A percentile compares a stretch with the other conserved stretches of the same genome.
Evolutionary conservation across 2,797 vertebrate genomes (phyloP).

Genomic region (Girardinus metallicus): DNA sequence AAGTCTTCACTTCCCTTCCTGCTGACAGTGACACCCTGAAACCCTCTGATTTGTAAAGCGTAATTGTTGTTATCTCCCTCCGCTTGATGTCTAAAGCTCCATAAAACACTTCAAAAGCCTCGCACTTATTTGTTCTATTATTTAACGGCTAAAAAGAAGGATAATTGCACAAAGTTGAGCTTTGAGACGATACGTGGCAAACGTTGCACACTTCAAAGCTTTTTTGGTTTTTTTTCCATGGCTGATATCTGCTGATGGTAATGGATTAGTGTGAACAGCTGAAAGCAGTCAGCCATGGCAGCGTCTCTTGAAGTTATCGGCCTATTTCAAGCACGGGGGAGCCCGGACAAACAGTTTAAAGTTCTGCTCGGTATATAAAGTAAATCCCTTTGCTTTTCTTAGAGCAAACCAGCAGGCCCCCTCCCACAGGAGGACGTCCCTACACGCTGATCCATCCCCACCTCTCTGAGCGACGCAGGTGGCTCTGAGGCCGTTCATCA

Average conservation of each 20-base stretch:
- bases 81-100: conserved; percentile 11
- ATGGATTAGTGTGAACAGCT: background rate
- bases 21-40: background rate
- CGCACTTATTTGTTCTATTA: conserved; percentile 1
- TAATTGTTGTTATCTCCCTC: conserved; percentile 5
- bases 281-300: conserved; percentile 1
- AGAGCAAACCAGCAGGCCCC: conserved; percentile 27
- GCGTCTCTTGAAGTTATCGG: conserved; percentile 4
- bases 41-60: background rate
- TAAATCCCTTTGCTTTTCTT: conserved; percentile 50
- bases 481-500: conserved; percentile 29
- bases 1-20: background rate
- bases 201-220: background rate
- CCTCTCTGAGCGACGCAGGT: conserved; percentile 15
- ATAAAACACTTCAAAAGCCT: conserved; percentile 16
- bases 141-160: conserved; percentile 12
- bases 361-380: conserved; percentile 18
- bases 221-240: background rate
- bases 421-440: conserved; percentile 52
- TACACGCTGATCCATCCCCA: conserved; percentile 20
- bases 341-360: conserved; percentile 16
- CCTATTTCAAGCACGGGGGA: conserved; percentile 25
- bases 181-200: background rate
- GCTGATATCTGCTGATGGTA: background rate
- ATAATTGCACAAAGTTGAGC: conserved; percentile 10